Evolutionary conservation across 1,140 invertebrate genomes (phyloP), one percentile per base, ranked within the genome.

Genomic region (Samia ricini): DNA sequence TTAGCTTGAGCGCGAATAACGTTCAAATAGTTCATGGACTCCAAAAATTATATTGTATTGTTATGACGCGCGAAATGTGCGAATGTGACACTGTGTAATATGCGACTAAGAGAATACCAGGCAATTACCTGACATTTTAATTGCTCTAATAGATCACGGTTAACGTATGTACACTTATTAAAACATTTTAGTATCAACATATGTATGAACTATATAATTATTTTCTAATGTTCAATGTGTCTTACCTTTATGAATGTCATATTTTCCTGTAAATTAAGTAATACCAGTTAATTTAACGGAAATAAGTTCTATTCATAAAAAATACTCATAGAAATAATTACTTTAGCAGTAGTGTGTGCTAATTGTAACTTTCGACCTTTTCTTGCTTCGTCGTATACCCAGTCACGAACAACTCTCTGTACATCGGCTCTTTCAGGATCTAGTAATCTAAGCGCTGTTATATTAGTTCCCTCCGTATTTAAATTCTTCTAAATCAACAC

Each of bases 391-490:
- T 93, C 93, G 73, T 92, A 93, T 50, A 94, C 93, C 96, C 96
- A 96, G 74, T 96, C 94, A 68, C 94, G 92, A n/a, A 97, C 93
- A 1, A 96, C 94, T 72, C 93, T 92, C 63, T 94, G 92, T 60
- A 97, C 94, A 73, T 95, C 94, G 1, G 92, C 91, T 61, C 93
- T 93, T 60, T 95, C 94, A 0, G 95, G 95, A 86, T 97, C 95
- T 2, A 97, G 94, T 61, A 98, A 90, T 71, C 96, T 93, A 73
- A 98, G 95, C 1, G 96, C 96, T 6, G 97, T 98, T 66, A 98
- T 98, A 88, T 98, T 98, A 12, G 97, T 97, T 24, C 97, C n/a
- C 97, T 8, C 96, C 96, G 84, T 98, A 97, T 88, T 97, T 97
- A 85, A 98, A 98, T 89, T 98, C 97, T 77, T 97, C 96, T 73